A percentile compares a stretch with the other conserved stretches of the same genome.
Evolutionary conservation across 2,113 vertebrate species (phyloP).

Genomic region (Onychorhynchus coronatus): DNA sequence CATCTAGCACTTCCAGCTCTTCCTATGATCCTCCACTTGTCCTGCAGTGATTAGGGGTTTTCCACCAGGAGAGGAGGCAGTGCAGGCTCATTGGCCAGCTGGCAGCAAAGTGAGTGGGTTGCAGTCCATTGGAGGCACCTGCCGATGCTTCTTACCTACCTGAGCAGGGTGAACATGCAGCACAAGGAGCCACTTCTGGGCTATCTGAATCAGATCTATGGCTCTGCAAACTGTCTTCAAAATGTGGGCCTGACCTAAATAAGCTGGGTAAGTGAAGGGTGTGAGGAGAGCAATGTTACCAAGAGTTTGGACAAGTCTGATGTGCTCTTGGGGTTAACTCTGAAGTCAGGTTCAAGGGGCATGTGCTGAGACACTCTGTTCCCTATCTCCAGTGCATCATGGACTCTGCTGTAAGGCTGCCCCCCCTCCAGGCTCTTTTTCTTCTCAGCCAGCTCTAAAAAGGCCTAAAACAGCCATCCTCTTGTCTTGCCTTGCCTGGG

Average conservation of each 20-base stretch:
- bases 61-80: neutral
- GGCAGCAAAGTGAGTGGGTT: neutral
- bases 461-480: neutral
- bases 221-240: neutral
- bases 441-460: neutral
- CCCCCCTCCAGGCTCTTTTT: neutral
- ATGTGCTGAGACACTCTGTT: neutral
- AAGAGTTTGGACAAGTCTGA: neutral
- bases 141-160: neutral
- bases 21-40: neutral
- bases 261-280: neutral
- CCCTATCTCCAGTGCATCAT: neutral
- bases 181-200: neutral
- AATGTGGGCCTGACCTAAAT: neutral
- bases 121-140: neutral
- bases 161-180: neutral
- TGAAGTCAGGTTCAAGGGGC: neutral
- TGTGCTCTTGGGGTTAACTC: neutral
- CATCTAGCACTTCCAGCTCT: neutral
- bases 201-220: neutral
- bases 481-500: rapidly evolving
- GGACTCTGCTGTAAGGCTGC: neutral
- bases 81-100: neutral
- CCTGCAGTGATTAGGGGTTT: neutral
- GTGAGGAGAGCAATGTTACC: neutral